A percentile compares a stretch with the other conserved stretches of the same genome.
Evolutionary conservation across 2,888 invertebrate species (phyloP).

Genomic region (Nudaria mundana): DNA sequence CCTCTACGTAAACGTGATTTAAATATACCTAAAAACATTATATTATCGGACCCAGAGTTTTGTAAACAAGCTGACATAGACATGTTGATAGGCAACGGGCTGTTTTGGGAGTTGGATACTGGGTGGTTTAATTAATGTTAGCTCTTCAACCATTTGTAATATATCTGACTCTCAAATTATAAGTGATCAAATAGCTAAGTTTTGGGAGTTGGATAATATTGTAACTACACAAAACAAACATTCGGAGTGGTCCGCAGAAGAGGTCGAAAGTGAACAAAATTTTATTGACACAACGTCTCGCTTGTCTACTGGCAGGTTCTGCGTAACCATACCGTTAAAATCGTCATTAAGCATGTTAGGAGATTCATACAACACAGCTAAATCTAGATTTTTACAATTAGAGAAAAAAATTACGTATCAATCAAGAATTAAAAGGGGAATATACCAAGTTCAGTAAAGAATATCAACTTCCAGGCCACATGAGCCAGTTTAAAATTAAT

Average conservation of each 20-base stretch:
- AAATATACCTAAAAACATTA: conserved; percentile 3
- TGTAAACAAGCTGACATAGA: background rate
- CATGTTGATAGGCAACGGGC: background rate
- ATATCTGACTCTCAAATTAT: no score
- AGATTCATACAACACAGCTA: background rate
- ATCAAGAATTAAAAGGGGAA: background rate
- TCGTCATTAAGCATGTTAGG: background rate
- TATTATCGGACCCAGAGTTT: conserved; percentile 11
- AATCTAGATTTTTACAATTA: background rate
- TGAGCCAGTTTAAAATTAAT: background rate
- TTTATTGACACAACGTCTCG: background rate
- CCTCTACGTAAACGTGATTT: background rate
- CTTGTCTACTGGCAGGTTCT: background rate
- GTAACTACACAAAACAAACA: no score
- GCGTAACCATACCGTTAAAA: background rate
- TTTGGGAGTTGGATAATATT: conserved; percentile 1
- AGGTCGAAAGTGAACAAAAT: background rate
- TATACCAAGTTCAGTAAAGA: background rate
- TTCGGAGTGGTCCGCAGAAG: background rate
- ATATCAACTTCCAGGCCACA: background rate
- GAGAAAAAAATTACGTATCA: background rate
- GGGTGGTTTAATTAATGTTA: background rate
- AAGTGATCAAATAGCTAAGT: background rate
- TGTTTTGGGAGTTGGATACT: background rate
- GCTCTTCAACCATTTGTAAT: no score